These are phyloP conservation scores for Psammodynastes pulverulentus DNA, from an alignment of 2,113 vertebrate genomes.

Conservation along the genomic window DNA sequence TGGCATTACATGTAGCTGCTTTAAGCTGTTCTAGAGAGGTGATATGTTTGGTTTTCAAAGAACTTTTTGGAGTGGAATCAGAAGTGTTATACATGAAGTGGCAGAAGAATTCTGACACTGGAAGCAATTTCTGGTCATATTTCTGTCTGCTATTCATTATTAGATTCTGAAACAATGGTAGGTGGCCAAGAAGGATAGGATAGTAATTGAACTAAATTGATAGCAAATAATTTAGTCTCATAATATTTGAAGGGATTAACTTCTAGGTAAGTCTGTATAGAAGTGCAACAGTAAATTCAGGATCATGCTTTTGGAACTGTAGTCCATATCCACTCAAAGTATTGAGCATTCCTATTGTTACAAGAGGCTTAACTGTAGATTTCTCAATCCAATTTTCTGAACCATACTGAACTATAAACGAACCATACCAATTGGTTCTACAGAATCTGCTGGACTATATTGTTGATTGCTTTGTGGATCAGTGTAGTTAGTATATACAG, in stretches of 20 bases:
- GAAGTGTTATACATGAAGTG: neutral
- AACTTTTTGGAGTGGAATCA: neutral
- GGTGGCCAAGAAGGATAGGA: neutral
- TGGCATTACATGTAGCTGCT: neutral
- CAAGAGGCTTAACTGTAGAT: neutral
- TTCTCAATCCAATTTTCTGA: neutral
- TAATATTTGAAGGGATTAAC: neutral
- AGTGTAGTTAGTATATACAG: neutral
- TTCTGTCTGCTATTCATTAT: neutral
- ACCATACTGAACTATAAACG: neutral
- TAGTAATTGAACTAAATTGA: neutral
- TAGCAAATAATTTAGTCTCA: neutral
- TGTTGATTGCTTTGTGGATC: neutral
- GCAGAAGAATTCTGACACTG: neutral
- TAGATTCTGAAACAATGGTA: neutral
- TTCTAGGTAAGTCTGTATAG: neutral
- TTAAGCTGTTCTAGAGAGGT: neutral
- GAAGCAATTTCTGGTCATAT: neutral
- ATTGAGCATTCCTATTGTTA: neutral
- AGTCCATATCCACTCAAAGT: neutral
- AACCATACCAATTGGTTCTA: neutral
- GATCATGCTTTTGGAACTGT: neutral
- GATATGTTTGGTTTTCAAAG: neutral
- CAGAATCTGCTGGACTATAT: neutral
- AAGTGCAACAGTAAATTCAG: neutral